A percentile compares a stretch with the other conserved stretches of the same genome.
Conservation (phyloP, 2,113 vertebrate species). For the Limnothrissa miodon region DNA sequence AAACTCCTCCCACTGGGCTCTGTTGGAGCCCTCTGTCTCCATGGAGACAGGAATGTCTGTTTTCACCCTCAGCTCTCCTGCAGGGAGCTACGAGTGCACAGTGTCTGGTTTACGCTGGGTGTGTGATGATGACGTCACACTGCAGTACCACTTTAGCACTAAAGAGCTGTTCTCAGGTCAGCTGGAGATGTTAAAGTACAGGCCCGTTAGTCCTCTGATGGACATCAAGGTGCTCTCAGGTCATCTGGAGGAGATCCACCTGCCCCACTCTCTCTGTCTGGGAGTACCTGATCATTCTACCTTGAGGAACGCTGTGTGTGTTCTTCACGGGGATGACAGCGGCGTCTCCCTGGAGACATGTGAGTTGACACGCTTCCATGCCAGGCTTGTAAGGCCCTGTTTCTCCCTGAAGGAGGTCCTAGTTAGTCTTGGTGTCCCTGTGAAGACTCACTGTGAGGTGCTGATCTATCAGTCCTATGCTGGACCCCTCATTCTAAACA, state of each 20-base stretch:
- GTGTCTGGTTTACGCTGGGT: too few species aligned
- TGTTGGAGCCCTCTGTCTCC: not conserved
- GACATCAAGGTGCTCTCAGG: not conserved
- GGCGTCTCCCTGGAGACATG: not conserved
- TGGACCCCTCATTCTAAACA: not conserved
- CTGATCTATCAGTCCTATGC: not conserved
- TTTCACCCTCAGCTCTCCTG: not conserved
- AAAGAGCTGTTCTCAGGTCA: not conserved
- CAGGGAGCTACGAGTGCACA: conserved; percentile 3
- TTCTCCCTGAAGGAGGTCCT: not conserved
- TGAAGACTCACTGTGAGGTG: not conserved
- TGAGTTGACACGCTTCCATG: not conserved
- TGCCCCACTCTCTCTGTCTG: not conserved
- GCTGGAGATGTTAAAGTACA: not conserved
- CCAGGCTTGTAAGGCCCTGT: not conserved
- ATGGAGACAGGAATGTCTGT: not conserved
- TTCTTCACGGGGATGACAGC: not conserved
- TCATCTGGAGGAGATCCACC: not conserved
- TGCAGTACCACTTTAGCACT: not conserved
- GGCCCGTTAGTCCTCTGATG: not conserved
- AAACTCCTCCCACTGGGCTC: not conserved
- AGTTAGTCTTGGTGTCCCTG: not conserved
- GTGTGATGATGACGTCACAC: not conserved
- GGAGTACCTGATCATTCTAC: not conserved
- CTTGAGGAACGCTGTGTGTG: not conserved